Percentiles rank a stretch among this genome's conserved stretches.
Conservation (phyloP, 1,140 invertebrate species). For the Anoplolepis gracilipes region DNA sequence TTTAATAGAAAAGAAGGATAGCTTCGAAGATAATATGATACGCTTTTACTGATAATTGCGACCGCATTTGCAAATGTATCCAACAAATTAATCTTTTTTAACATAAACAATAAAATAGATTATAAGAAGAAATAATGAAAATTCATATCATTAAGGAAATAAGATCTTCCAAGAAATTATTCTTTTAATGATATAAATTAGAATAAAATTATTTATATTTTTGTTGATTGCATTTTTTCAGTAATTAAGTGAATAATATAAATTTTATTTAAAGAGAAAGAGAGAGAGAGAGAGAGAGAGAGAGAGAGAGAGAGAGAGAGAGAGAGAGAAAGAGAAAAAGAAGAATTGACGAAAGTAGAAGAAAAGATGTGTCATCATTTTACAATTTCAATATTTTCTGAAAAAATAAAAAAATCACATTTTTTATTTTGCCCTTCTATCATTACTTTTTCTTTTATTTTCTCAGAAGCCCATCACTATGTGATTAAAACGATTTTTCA, state of each 20-base stretch:
- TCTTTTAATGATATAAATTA: too few relatives aligned
- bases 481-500: conserved; percentile 52
- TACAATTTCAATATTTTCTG: not conserved
- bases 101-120: not conserved
- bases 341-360: too few relatives aligned
- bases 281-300: not conserved
- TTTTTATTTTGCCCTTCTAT: not conserved
- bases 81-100: not conserved
- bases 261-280: not conserved
- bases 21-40: conserved; percentile 28
- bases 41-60: not conserved
- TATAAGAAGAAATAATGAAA: not conserved
- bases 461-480: not conserved
- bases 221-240: not conserved
- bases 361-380: not conserved
- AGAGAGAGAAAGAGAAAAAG: too few relatives aligned
- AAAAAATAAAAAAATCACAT: not conserved
- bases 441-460: not conserved
- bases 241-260: not conserved
- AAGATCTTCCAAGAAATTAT: not conserved
- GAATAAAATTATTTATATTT: not conserved
- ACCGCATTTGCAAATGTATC: not conserved
- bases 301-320: too few relatives aligned
- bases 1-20: not conserved
- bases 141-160: not conserved